Evolutionary conservation across 2,888 invertebrate species (phyloP).

Genomic region (Synergus itoensis): DNA sequence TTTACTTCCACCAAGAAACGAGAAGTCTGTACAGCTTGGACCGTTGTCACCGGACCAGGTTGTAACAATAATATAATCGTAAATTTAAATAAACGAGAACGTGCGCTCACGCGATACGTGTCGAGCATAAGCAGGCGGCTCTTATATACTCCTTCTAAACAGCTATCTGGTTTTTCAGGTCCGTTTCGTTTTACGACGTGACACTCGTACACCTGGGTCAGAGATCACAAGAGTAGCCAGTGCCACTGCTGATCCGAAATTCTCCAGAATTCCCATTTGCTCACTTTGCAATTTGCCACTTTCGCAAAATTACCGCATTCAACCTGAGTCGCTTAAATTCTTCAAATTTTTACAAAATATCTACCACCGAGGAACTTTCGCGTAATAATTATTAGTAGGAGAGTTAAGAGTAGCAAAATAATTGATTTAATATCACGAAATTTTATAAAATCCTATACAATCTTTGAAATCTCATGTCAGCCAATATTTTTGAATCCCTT

Average conservation of each 20-base stretch:
- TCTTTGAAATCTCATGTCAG: too few relatives aligned
- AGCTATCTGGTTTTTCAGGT: slow-evolving; percentile 63
- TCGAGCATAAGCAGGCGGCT: slow-evolving; percentile 67
- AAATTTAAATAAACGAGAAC: slow-evolving; percentile 74
- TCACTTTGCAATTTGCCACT: slow-evolving; percentile 9
- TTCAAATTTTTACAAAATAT: not conserved
- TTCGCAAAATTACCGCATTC: not conserved
- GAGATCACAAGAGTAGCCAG: slow-evolving; percentile 62
- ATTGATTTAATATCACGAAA: too few relatives aligned
- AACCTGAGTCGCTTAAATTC: not conserved
- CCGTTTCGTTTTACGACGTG: slow-evolving; percentile 73
- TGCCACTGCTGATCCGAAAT: slow-evolving; percentile 45
- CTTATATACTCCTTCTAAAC: slow-evolving; percentile 15
- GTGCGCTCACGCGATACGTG: slow-evolving; percentile 69
- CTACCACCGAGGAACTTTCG: not conserved
- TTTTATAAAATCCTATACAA: too few relatives aligned
- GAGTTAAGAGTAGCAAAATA: too few relatives aligned
- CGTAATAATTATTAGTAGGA: too few relatives aligned
- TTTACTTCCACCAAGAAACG: slow-evolving; percentile 26
- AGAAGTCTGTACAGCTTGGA: slow-evolving; percentile 42
- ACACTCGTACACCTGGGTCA: slow-evolving; percentile 64
- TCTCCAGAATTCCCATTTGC: slow-evolving; percentile 47
- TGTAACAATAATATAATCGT: slow-evolving; percentile 63
- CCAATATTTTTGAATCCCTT: too few relatives aligned
- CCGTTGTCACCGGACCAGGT: slow-evolving; percentile 52